Evolutionary conservation across 2,797 vertebrate species (phyloP).

Genomic region (Glyptemys insculpta): DNA sequence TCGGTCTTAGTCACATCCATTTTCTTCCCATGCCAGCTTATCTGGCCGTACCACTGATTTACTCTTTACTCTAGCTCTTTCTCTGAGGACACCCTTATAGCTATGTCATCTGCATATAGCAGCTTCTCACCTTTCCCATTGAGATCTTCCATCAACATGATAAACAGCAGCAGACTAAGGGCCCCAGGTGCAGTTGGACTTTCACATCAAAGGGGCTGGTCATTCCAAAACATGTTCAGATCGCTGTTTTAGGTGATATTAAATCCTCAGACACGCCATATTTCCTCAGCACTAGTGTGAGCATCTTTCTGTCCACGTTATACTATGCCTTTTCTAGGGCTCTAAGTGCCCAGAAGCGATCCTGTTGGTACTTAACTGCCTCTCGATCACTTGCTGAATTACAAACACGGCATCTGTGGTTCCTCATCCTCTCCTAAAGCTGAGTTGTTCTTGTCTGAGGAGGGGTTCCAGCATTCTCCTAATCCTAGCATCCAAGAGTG

Average conservation of each 20-base stretch:
- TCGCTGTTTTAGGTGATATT: no score
- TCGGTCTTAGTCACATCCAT: background rate
- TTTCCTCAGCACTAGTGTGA: no score
- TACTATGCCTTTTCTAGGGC: background rate
- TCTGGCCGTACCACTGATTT: background rate
- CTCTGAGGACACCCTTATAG: background rate
- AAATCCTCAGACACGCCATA: no score
- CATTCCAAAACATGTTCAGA: no score
- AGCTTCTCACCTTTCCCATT: background rate
- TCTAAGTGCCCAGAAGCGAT: background rate
- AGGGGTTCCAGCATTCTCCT: no score
- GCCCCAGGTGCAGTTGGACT: no score
- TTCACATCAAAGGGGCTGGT: no score
- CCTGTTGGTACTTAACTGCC: background rate
- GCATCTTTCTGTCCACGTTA: no score
- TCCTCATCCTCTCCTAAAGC: no score
- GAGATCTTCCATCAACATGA: background rate
- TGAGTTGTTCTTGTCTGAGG: no score
- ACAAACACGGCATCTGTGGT: no score
- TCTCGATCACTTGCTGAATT: background rate
- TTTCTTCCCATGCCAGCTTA: background rate
- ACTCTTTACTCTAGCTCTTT: background rate
- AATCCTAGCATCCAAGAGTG: no score
- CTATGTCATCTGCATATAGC: background rate
- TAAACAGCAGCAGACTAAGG: background rate